Base-by-base conservation (phyloP, 1,140 invertebrate genomes). In the Drosophila arawakana region DNA sequence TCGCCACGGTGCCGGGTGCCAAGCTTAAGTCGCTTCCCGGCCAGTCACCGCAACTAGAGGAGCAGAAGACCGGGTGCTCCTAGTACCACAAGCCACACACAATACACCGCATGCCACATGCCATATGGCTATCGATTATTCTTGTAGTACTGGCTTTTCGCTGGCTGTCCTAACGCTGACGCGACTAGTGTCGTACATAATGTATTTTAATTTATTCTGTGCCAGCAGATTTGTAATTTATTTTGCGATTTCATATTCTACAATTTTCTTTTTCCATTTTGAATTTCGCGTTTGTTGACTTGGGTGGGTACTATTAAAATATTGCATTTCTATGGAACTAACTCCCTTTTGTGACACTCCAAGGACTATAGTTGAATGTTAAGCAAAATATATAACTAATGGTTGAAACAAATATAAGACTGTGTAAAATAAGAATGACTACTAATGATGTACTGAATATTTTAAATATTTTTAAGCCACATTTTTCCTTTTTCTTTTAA, bases 101-200 rank as follows among this genome's bases (percentile, higher is more conserved):
- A 2, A 30, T 6, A 30, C 25, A 30, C 25, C 25, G 25, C 25
- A 30, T 30, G 25, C 25, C 25, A 80, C 55, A 81, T 67, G 67
- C 82, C 81, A 80, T 86, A 85, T 79, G 57, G 78, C 79, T 85
- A 85, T 85, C 81, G 81, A 85, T 85, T 85, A 39, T 55, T 86
- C 81, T 72, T 61, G 11, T 61, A 61, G 35, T 57, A 62, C 58
- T 63, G 50, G 37, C 9, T 50, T 62, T 44, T 67, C 52, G 58
- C 76, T 78, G 63, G 72, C 54, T 83, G 65, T 50, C 55, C 61
- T 60, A 52, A 54, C 44, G 63, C 74, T 73, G 62, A 81, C 66
- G 65, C 74, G 70, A 66, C 63, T 73, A 66, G 82, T 86, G 83
- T 82, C 58, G 83, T 67, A 65, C 69, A 61, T 82, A 88, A 88